Conservation (phyloP, 2,888 invertebrate genomes). For the Andrena bicolor region DNA sequence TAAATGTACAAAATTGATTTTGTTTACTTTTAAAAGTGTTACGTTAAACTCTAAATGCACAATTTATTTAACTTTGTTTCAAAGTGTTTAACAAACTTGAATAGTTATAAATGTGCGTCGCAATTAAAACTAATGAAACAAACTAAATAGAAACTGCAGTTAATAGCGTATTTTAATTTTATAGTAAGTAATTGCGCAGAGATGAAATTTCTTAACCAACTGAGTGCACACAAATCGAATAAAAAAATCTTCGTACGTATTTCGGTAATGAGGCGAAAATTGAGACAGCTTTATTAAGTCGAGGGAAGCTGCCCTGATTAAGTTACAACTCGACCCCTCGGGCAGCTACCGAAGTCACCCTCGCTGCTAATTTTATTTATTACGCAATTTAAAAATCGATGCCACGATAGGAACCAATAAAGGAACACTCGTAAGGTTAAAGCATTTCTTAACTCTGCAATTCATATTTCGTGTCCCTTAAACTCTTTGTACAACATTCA, state of each 20-base stretch:
- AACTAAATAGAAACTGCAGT: not conserved
- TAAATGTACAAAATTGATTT: not conserved
- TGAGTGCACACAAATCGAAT: constrained; percentile 72
- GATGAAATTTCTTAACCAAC: constrained; percentile 35
- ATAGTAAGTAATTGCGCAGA: constrained; percentile 5
- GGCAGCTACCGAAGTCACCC: constrained; percentile 77
- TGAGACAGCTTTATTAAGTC: constrained; percentile 84
- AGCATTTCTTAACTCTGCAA: constrained; percentile 4
- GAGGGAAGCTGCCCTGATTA: constrained; percentile 82
- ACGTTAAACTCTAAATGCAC: not conserved
- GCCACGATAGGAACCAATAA: constrained; percentile 73
- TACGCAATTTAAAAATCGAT: constrained; percentile 84
- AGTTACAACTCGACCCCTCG: constrained; percentile 78
- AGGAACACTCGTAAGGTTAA: constrained; percentile 38
- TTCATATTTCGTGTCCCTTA: not conserved
- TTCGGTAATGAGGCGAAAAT: constrained; percentile 83
- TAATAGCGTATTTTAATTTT: not conserved
- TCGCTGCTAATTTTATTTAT: constrained; percentile 83
- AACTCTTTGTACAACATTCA: not conserved
- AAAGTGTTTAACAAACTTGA: not conserved
- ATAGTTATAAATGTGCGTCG: not conserved
- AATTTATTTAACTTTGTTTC: not conserved
- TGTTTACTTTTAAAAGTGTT: not conserved
- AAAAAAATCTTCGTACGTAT: constrained; percentile 77
- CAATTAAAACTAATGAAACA: not conserved